Conservation (phyloP, 1,140 invertebrate species). For the Chymomyza costata region DNA sequence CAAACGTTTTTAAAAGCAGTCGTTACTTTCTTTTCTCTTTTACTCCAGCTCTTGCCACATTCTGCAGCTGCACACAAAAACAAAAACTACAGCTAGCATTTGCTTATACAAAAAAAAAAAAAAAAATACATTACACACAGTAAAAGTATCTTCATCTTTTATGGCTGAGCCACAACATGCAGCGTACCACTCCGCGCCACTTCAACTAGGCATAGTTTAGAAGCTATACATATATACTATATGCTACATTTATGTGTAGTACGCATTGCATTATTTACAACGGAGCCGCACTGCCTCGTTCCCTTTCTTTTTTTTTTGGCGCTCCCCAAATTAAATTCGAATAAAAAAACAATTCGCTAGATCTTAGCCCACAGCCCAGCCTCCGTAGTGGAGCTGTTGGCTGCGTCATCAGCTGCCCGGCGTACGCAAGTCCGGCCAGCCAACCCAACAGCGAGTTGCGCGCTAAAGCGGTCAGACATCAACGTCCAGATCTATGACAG, state of each 20-base stretch:
- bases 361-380: neutral
- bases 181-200: neutral
- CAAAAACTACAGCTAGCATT: too few species aligned
- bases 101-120: neutral
- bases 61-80: too few species aligned
- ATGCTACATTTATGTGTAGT: neutral
- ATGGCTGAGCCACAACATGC: neutral
- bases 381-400: too few species aligned
- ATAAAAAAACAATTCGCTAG: too few species aligned
- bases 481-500: constrained; percentile 69
- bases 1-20: constrained; percentile 39
- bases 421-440: neutral
- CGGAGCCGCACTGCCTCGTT: neutral
- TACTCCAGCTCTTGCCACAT: too few species aligned
- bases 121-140: neutral
- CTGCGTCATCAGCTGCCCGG: too few species aligned
- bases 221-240: constrained; percentile 1
- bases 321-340: too few species aligned
- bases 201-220: too few species aligned
- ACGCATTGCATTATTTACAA: neutral
- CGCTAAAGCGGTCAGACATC: constrained; percentile 73
- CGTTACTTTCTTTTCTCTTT: too few species aligned
- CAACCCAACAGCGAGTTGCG: constrained; percentile 1
- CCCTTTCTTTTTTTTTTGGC: neutral
- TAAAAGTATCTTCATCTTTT: too few species aligned